Evolutionary conservation across 2,113 vertebrate genomes (phyloP).

Genomic region (Sus scrofa): DNA sequence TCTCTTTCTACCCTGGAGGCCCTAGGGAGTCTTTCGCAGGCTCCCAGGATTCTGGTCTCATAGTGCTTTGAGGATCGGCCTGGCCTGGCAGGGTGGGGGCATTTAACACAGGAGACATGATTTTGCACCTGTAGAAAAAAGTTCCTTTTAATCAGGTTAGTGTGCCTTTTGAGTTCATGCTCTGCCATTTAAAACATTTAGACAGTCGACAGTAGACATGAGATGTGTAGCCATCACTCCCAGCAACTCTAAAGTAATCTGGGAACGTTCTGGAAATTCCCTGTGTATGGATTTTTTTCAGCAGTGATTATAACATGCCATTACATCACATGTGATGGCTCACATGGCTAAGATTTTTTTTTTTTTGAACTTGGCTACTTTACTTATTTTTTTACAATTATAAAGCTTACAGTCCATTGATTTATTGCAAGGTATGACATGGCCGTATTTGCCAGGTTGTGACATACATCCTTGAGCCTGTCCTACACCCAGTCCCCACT

Average conservation of each 20-base stretch:
- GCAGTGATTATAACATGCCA: neutral
- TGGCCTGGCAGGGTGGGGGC: no score
- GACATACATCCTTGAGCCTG: neutral
- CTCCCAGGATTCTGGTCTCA: neutral
- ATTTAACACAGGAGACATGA: neutral
- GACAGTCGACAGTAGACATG: neutral
- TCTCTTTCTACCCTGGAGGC: neutral
- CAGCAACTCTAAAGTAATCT: neutral
- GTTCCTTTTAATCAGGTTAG: neutral
- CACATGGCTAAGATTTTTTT: neutral
- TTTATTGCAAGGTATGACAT: neutral
- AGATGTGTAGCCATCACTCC: neutral
- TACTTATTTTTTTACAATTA: neutral
- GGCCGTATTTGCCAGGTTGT: neutral
- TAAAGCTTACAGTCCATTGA: neutral
- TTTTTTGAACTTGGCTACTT: no score
- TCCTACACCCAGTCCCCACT: neutral
- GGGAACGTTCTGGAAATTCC: neutral
- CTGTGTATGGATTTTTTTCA: neutral
- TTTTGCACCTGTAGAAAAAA: neutral
- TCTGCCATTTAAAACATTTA: neutral
- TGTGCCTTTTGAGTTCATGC: neutral
- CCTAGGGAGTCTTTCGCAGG: rapidly evolving
- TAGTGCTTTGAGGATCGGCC: rapidly evolving
- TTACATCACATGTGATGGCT: neutral